Conservation (phyloP, 2,113 vertebrate species). For the Caloenas nicobarica region DNA sequence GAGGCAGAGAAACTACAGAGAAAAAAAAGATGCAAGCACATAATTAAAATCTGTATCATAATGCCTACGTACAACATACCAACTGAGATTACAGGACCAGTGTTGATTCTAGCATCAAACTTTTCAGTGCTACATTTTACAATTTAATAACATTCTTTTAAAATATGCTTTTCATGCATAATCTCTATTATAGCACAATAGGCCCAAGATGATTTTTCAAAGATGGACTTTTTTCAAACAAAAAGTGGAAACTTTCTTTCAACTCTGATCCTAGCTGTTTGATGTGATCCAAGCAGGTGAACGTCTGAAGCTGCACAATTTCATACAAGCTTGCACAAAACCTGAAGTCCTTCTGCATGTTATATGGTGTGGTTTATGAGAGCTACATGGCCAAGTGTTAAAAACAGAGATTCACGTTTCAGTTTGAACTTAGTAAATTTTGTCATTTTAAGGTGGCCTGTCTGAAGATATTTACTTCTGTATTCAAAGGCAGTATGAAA, state of each 20-base stretch:
- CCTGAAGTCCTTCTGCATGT: not conserved
- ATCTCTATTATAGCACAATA: not conserved
- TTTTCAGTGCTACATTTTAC: not conserved
- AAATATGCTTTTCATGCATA: not conserved
- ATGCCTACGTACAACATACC: not conserved
- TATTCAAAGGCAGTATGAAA: not conserved
- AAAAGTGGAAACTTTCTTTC: not conserved
- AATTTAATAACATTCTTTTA: not conserved
- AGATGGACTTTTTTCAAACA: not conserved
- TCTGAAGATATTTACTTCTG: not conserved
- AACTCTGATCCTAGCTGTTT: not conserved
- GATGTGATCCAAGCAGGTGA: not conserved
- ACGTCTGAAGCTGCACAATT: not conserved
- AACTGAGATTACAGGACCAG: not conserved
- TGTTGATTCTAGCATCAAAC: not conserved
- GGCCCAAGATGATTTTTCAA: not conserved
- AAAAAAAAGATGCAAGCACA: not conserved
- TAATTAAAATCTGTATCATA: constrained; percentile 42
- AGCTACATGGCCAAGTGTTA: not conserved
- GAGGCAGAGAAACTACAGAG: constrained; percentile 19
- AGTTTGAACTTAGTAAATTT: not conserved
- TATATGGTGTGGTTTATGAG: not conserved
- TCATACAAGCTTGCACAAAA: not conserved
- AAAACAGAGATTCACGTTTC: not conserved
- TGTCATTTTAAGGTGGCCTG: not conserved